Percentiles rank a stretch among this genome's conserved stretches.
These are phyloP conservation scores for Monochamus alternatus DNA, from an alignment of 2,888 invertebrate species.

Conservation along the genomic window DNA sequence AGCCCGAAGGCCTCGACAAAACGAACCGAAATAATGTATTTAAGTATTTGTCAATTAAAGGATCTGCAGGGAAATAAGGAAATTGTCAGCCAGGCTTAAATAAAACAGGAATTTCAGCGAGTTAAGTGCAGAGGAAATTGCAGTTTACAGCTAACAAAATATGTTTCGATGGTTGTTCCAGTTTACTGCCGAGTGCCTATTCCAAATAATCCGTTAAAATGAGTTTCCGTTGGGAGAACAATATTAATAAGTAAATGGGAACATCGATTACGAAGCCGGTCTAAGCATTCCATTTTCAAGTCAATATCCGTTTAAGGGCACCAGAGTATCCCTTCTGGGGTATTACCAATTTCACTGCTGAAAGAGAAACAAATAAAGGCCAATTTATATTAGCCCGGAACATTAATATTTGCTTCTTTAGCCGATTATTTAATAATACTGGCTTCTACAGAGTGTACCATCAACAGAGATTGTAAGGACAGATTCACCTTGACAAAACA, in stretches of 20 bases:
- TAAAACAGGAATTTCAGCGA: conserved; percentile 9
- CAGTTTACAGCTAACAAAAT: conserved; percentile 11
- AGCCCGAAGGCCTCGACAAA: conserved; percentile 10
- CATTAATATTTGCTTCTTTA: too few relatives aligned
- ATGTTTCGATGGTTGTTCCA: conserved; percentile 7
- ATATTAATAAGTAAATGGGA: conserved; percentile 10
- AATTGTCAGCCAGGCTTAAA: conserved; percentile 14
- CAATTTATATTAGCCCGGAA: too few relatives aligned
- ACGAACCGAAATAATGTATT: conserved; percentile 23
- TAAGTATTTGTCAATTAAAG: conserved; percentile 30
- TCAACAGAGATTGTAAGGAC: too few relatives aligned
- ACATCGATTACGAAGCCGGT: conserved; percentile 7
- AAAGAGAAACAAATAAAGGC: too few relatives aligned
- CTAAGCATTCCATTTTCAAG: neutral
- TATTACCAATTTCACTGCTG: too few relatives aligned
- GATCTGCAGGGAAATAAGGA: conserved; percentile 21
- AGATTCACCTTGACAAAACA: too few relatives aligned
- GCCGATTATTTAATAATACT: too few relatives aligned
- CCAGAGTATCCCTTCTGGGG: too few relatives aligned
- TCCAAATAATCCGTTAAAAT: conserved; percentile 9
- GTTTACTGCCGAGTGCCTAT: conserved; percentile 3
- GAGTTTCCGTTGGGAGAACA: conserved; percentile 6
- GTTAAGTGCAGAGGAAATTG: conserved; percentile 14
- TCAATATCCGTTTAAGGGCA: neutral
- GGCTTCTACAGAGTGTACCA: too few relatives aligned